Percentiles rank a stretch among this genome's conserved stretches.
Conservation (phyloP, 2,888 invertebrate species). For the Monochamus alternatus region DNA sequence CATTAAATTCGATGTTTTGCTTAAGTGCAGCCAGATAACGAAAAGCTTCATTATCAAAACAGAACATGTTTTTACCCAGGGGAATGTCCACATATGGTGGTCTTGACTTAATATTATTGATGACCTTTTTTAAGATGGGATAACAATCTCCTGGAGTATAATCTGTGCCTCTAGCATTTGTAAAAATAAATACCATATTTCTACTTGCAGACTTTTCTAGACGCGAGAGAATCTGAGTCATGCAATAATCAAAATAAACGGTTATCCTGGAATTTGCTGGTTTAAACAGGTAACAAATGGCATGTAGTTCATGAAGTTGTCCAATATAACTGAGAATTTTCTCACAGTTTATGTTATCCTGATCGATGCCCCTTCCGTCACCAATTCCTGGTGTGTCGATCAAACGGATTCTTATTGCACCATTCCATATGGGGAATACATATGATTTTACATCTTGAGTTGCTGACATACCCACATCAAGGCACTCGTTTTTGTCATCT, state of each 20-base stretch:
- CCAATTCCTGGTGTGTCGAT: constrained; percentile 67
- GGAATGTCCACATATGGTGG: constrained; percentile 57
- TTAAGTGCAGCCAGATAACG: constrained; percentile 62
- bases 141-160: constrained; percentile 63
- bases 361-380: constrained; percentile 60
- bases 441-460: constrained; percentile 58
- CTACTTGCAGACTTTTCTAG: constrained; percentile 64
- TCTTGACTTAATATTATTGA: constrained; percentile 54
- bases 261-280: constrained; percentile 62
- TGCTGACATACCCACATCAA: constrained; percentile 51
- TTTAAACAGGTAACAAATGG: constrained; percentile 63
- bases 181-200: constrained; percentile 67
- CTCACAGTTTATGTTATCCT: constrained; percentile 58
- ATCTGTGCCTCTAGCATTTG: constrained; percentile 58
- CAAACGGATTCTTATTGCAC: constrained; percentile 57
- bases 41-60: constrained; percentile 66
- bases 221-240: constrained; percentile 63
- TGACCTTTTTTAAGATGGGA: constrained; percentile 54
- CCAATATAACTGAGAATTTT: constrained; percentile 62
- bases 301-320: constrained; percentile 61
- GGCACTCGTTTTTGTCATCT: constrained; percentile 56
- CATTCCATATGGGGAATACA: constrained; percentile 54
- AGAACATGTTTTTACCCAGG: constrained; percentile 62
- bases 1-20: constrained; percentile 50
- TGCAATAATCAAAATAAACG: constrained; percentile 64